Base-by-base conservation (phyloP, 2,797 vertebrate species). In the Acrossocheilus wenchowensis region DNA sequence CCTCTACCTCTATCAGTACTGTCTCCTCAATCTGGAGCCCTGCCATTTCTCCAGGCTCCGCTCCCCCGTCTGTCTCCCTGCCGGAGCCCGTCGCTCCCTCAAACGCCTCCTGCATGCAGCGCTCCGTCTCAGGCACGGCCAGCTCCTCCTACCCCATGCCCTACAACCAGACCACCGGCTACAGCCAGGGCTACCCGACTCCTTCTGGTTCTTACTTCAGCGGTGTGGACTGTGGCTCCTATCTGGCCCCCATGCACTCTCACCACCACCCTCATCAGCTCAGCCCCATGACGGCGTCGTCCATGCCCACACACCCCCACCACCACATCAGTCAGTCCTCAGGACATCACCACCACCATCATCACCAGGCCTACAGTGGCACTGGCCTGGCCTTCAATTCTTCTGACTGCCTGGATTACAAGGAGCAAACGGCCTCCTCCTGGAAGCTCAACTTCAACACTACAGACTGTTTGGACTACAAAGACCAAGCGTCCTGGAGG, bases 381-480 rank as follows among this genome's bases (percentile, higher is more conserved):
- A 91, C 97, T 0, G 94, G 96, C 88, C 95, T 98, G 93, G 95
- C 97, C 93, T 99, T 99, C 96, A 99, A 98, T 94, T 97, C 98
- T 78, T 96, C 97, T 41, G 98, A 99, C 96, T 99, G 98, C 95
- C 97, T 99, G 97, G 98, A 99, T 97, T 99, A 99, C 96, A 99
- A 99, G 97, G 98, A 99, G 91, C 97, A 98, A 82, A 96, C 96
- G 0, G 95, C 97, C 17, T 96, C 98, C 87, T 97, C 98, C 23
- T 99, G 98, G 98, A 99, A 99, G 93, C 97, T 99, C 95, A 99
- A 99, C 96, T 99, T 99, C 93, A 99, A 98, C 91, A 95, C 98
- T 75, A 95, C 97, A n/a, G 98, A 99, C 95, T 99, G 98, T 94
- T 97, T 99, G 93, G 98, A 99, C 97, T 99, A 99, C 96, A 99